These are phyloP conservation scores for Steinernema feltiae DNA, from an alignment of 1,140 invertebrate species.

Conservation along the genomic window DNA sequence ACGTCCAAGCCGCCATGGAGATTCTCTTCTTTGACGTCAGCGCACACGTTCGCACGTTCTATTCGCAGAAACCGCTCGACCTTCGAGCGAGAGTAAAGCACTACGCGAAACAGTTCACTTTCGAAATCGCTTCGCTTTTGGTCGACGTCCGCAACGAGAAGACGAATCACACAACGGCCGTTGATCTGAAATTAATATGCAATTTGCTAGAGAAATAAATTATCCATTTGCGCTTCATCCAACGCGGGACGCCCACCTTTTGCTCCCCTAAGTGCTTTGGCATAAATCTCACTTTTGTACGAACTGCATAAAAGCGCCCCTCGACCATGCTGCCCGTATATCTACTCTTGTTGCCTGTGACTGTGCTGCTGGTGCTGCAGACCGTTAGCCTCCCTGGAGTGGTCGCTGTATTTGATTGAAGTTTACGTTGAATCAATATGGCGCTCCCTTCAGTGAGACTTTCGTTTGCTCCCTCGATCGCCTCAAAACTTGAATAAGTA, in stretches of 20 bases:
- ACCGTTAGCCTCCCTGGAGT: background rate
- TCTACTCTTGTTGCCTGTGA: background rate
- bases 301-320: background rate
- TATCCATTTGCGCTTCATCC: background rate
- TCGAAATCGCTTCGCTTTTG: background rate
- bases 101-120: background rate
- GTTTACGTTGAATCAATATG: background rate
- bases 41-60: background rate
- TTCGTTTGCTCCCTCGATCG: background rate
- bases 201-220: background rate
- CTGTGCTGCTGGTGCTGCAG: no score
- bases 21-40: constrained; percentile 6
- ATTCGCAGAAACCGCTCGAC: background rate
- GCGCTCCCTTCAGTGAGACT: background rate
- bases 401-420: background rate
- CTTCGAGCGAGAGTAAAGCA: background rate
- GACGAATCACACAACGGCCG: background rate
- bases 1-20: background rate
- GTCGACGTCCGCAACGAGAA: background rate
- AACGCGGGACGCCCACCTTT: background rate
- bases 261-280: background rate
- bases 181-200: constrained; percentile 6
- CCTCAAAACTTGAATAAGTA: background rate
- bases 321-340: background rate
- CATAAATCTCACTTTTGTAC: background rate